phyloP scores from a whole-genome alignment of 2,797 vertebrate genomes.

The Alauda arvensis region DNA sequence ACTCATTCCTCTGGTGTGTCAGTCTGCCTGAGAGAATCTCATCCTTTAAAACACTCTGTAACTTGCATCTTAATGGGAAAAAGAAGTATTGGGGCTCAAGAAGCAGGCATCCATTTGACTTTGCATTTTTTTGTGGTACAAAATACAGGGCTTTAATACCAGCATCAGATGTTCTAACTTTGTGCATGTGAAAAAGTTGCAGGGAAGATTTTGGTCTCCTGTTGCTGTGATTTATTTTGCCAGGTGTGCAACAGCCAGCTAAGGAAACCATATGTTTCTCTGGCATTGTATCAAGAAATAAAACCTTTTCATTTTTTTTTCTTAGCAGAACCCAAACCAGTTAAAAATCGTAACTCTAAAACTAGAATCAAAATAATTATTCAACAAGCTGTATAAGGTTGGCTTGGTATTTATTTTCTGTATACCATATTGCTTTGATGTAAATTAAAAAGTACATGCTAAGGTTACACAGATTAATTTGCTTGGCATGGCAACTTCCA shows the following conservation, averaged over 20 bases:
- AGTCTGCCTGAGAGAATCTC: background rate
- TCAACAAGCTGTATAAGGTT: slow-evolving; percentile 18
- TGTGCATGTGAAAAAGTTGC: slow-evolving; percentile 25
- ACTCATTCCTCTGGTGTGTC: background rate
- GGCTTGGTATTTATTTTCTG: slow-evolving; percentile 28
- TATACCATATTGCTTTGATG: slow-evolving; percentile 48
- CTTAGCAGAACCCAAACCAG: background rate
- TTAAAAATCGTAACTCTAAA: slow-evolving; percentile 30
- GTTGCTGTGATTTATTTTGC: slow-evolving; percentile 60
- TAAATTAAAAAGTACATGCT: slow-evolving; percentile 50
- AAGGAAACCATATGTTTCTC: slow-evolving; percentile 57
- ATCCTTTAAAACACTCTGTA: background rate
- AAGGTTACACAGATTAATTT: slow-evolving; percentile 67
- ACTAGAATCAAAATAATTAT: slow-evolving; percentile 39
- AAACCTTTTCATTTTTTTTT: background rate
- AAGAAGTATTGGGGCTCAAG: background rate
- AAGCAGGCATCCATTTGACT: slow-evolving; percentile 11
- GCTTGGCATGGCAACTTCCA: slow-evolving; percentile 51
- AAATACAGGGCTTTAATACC: background rate
- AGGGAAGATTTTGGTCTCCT: slow-evolving; percentile 38
- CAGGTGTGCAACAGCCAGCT: slow-evolving; percentile 46
- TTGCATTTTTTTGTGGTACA: background rate
- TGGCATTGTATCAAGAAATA: slow-evolving; percentile 44
- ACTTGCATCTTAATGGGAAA: slow-evolving; percentile 14
- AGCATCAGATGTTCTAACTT: background rate